Percentiles rank a stretch among this genome's conserved stretches.
Evolutionary conservation across 1,140 invertebrate species (phyloP).

Genomic region (Bradysia coprophila): DNA sequence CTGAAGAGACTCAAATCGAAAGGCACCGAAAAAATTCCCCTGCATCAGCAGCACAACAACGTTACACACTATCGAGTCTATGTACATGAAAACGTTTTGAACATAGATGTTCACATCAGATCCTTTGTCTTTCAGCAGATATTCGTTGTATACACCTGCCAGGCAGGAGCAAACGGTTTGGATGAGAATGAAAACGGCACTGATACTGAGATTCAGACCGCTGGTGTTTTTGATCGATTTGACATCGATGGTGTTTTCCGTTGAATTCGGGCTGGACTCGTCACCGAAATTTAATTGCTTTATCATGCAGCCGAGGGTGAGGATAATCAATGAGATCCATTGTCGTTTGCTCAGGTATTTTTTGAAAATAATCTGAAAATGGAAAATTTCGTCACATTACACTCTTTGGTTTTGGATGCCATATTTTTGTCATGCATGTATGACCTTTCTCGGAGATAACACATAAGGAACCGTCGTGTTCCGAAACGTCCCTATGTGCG

Average conservation of each 20-base stretch:
- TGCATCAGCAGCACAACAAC: constrained; percentile 42
- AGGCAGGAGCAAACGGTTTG: constrained; percentile 85
- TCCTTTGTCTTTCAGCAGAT: constrained; percentile 72
- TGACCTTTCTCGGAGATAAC: too few species aligned
- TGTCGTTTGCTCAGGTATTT: constrained; percentile 65
- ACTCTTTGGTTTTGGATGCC: too few species aligned
- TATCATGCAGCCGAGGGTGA: constrained; percentile 81
- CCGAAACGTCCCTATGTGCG: too few species aligned
- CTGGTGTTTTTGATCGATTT: constrained; percentile 24
- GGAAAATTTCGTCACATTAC: constrained; percentile 3
- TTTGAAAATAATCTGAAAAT: constrained; percentile 61
- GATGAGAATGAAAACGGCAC: constrained; percentile 52
- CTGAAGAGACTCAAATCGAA: constrained; percentile 33
- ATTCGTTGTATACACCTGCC: constrained; percentile 94
- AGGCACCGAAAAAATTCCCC: constrained; percentile 37
- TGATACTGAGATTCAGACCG: constrained; percentile 38
- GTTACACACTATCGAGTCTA: constrained; percentile 88
- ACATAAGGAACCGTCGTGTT: too few species aligned
- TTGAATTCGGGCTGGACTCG: constrained; percentile 7
- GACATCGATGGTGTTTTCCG: constrained; percentile 9
- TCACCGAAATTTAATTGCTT: constrained; percentile 61
- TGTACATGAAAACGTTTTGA: constrained; percentile 93
- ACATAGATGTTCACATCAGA: constrained; percentile 73
- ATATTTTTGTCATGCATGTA: too few species aligned
- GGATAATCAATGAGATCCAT: constrained; percentile 72